A percentile compares a stretch with the other conserved stretches of the same genome.
Conservation (phyloP, 2,113 vertebrate species). For the Ictalurus punctatus region DNA sequence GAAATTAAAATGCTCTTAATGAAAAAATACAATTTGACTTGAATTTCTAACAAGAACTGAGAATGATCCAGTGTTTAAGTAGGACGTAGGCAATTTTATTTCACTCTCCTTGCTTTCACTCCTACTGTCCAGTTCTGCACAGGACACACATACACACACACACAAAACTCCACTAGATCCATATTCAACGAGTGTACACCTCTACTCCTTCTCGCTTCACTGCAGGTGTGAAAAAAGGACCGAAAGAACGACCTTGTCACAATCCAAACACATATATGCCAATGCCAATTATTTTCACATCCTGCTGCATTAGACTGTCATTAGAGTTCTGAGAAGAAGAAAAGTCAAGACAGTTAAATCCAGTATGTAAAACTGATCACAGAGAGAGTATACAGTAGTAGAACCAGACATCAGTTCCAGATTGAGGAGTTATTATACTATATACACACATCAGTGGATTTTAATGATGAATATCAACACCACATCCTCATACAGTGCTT, state of each 20-base stretch:
- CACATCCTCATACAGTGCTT: background rate
- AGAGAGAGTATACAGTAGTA: background rate
- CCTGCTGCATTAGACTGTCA: background rate
- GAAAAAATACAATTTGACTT: too few relatives aligned
- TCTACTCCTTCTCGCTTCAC: constrained; percentile 2
- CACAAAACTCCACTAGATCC: background rate
- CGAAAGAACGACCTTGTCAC: background rate
- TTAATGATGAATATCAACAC: background rate
- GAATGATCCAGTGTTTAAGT: background rate
- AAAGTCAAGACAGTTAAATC: background rate
- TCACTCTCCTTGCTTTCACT: background rate
- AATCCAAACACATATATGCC: background rate
- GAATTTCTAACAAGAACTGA: background rate
- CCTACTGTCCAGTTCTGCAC: background rate
- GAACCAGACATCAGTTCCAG: background rate
- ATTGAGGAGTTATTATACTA: background rate
- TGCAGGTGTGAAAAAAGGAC: background rate
- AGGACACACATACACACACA: background rate
- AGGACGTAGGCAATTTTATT: background rate
- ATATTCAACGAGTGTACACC: background rate
- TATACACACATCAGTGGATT: background rate
- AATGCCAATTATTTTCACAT: background rate
- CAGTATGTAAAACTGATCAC: background rate
- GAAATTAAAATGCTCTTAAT: background rate
- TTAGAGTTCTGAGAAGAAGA: background rate